Evolutionary conservation across 2,888 invertebrate genomes (phyloP).

Genomic region (Apoderus coryli): DNA sequence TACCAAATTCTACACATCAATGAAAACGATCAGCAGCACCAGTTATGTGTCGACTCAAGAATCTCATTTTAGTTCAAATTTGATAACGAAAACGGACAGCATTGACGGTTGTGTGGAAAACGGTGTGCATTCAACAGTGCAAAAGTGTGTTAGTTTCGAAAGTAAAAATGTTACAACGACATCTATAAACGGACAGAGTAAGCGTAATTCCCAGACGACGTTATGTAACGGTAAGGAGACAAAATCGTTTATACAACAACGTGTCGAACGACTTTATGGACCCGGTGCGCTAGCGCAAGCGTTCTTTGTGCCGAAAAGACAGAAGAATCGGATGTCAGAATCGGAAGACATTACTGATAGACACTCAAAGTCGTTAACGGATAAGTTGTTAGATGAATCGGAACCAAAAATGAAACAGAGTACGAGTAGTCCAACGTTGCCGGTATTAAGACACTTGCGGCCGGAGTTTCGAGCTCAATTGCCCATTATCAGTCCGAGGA

Average conservation of each 20-base stretch:
- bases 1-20: constrained; percentile 22
- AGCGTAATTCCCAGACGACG: constrained; percentile 22
- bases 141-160: constrained; percentile 22
- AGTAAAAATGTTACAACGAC: constrained; percentile 16
- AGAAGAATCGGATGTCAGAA: constrained; percentile 31
- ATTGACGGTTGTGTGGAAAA: constrained; percentile 28
- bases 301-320: constrained; percentile 55
- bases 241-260: constrained; percentile 74
- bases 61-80: constrained; percentile 21
- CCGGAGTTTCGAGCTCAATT: constrained; percentile 78
- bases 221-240: constrained; percentile 33
- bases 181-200: constrained; percentile 20
- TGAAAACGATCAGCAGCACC: constrained; percentile 23
- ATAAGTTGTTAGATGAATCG: constrained; percentile 20
- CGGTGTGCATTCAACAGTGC: constrained; percentile 19
- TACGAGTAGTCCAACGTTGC: constrained; percentile 39
- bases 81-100: constrained; percentile 25
- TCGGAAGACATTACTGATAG: constrained; percentile 19
- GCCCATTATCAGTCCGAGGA: constrained; percentile 50
- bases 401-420: constrained; percentile 30
- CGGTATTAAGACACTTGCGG: constrained; percentile 68
- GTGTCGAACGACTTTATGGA: constrained; percentile 78
- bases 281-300: constrained; percentile 77
- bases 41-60: constrained; percentile 22
- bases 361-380: constrained; percentile 24